Evolutionary conservation across 2,797 vertebrate species (phyloP).

Genomic region (Rallus crepitans): DNA sequence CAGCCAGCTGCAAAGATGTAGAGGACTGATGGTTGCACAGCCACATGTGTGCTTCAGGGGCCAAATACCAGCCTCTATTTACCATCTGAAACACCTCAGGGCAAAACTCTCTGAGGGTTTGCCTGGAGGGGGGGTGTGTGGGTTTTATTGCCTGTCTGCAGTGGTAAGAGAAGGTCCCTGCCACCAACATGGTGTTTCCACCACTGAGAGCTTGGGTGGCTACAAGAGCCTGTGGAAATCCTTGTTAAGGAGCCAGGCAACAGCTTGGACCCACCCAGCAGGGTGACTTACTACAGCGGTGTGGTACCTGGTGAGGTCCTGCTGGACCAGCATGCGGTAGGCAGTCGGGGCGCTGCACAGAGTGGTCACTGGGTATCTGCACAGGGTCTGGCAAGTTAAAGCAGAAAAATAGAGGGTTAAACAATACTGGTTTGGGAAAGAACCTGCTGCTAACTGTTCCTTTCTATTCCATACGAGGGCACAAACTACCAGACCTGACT

Average conservation of each 20-base stretch:
- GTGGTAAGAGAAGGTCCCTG: not conserved
- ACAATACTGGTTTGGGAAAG: not conserved
- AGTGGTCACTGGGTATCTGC: conserved; percentile 79
- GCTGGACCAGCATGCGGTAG: conserved; percentile 82
- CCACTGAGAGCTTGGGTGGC: not conserved
- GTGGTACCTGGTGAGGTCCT: conserved; percentile 78
- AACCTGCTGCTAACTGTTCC: not conserved
- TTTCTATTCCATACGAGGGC: not conserved
- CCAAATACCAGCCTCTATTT: not conserved
- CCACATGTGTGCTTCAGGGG: not conserved
- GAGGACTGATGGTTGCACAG: not conserved
- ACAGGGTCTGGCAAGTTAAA: conserved; percentile 74
- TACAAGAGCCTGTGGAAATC: not conserved
- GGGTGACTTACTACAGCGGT: fast-evolving
- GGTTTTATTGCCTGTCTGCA: not conserved
- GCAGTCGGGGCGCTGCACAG: conserved; percentile 81
- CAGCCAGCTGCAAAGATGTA: not conserved
- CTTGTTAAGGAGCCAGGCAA: not conserved
- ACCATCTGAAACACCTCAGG: not conserved
- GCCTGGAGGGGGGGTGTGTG: not conserved
- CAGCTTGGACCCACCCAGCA: not conserved
- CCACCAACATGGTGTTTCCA: not conserved
- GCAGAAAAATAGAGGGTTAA: not conserved
- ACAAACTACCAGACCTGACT: not conserved
- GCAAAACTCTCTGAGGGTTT: not conserved